Evolutionary conservation across 2,888 invertebrate genomes (phyloP).

Genomic region (Argyresthia goedartella): DNA sequence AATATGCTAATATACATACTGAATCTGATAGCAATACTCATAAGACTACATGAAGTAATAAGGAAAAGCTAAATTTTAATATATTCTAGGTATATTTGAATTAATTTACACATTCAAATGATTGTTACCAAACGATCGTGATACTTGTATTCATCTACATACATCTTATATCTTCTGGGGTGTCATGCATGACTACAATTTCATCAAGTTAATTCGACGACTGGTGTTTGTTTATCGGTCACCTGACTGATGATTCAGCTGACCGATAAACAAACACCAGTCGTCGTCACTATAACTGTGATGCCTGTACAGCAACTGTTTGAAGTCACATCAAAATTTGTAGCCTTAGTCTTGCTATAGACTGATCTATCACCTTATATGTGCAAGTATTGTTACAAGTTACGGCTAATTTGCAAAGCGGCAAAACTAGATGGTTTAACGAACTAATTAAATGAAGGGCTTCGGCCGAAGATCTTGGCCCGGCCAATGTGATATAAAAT

Average conservation of each 20-base stretch:
- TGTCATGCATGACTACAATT: neutral
- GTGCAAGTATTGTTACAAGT: too few species aligned
- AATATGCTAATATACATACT: neutral
- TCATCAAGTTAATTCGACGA: neutral
- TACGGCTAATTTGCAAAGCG: too few species aligned
- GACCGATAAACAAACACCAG: neutral
- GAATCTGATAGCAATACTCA: neutral
- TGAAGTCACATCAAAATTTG: too few species aligned
- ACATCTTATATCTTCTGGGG: neutral
- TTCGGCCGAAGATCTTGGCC: too few species aligned
- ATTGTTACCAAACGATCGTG: neutral
- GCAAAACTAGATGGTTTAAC: too few species aligned
- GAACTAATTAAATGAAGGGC: too few species aligned
- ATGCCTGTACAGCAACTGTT: neutral
- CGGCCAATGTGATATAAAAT: too few species aligned
- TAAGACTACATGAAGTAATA: slow-evolving; percentile 17
- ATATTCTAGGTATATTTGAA: neutral
- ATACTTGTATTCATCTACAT: neutral
- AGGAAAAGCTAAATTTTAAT: slow-evolving; percentile 35
- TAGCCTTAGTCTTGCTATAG: too few species aligned
- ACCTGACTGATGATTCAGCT: neutral
- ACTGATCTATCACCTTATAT: too few species aligned
- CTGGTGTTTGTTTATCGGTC: too few species aligned
- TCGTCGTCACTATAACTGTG: neutral
- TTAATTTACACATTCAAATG: neutral